Base-by-base conservation (phyloP, 2,888 invertebrate genomes). In the Cheilosia vernalis region DNA sequence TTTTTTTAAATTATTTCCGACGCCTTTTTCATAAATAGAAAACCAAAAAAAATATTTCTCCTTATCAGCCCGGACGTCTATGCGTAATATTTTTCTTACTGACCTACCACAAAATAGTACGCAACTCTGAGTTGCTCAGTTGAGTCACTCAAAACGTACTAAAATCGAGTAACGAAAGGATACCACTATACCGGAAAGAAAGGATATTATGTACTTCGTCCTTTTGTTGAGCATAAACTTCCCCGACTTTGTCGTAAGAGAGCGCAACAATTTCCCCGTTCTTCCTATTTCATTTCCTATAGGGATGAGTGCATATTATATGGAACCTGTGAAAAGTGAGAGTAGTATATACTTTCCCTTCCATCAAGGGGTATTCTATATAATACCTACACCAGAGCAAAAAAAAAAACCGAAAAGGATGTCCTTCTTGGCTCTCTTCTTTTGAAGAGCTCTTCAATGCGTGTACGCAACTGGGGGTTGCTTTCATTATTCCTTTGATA, bases 391-490 rank as follows among this genome's bases (percentile, higher is more conserved):
- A 55, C 42, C 58, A 17, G 53, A 15, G 2, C 7, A 77, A 33
- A 40, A 9, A 13, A 24, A 44, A 44, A 33, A 37, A 27, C 19
- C 2, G 24, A 61, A 85, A 85, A 77, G 81, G 81, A 85, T 76
- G 53, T 61, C 6, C 56, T 24, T 19, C 49, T 73, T 53, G 17
- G 33, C 33, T 27, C 67, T 74, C 84, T 37, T 85, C 66, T 81
- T 72, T 66, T 56, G 67, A 77, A 77, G 76, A 76, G 76, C 76
- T 77, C 85, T 85, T 70, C 67, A 85, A 33, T 63, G 66, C 76
- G 85, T 76, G 73, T 79, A 85, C 81, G 85, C 81, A 85, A 76
- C 70, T 53, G 58, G 64, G 73, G 73, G 73, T 63, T 67, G 73
- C 27, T 78, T 72, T 66, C 21, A 17, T 19, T 51, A 19, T 58